phyloP scores from a whole-genome alignment of 30 jellyfish, hydroid and myxozoan genomes.

The Mastigias papua region DNA sequence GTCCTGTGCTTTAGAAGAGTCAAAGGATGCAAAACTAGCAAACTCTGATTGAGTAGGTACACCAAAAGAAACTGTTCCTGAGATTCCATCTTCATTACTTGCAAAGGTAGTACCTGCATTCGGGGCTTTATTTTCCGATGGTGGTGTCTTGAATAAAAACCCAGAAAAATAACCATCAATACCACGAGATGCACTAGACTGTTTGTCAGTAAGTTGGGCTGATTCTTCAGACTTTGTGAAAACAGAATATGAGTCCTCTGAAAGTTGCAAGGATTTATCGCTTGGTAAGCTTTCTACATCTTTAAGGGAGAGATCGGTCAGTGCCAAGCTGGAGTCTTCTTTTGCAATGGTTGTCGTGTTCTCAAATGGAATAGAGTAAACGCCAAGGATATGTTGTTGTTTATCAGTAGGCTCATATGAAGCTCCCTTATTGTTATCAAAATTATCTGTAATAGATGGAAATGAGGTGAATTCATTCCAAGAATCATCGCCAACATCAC shows the following conservation, averaged over 20 bases:
- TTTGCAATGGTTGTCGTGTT: not conserved
- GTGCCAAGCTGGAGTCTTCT: not conserved
- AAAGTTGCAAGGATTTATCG: not conserved
- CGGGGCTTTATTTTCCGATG: not conserved
- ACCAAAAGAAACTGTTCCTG: not conserved
- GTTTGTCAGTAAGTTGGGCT: not conserved
- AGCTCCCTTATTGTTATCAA: not conserved
- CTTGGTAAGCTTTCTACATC: not conserved
- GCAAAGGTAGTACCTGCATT: not conserved
- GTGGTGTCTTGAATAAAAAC: not conserved
- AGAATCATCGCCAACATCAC: slow-evolving; percentile 39
- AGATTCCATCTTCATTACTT: not conserved
- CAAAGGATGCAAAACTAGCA: slow-evolving; percentile 6
- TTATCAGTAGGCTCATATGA: not conserved
- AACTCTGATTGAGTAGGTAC: not conserved
- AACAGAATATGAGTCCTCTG: not conserved
- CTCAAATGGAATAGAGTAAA: not conserved
- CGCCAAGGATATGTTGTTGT: not conserved
- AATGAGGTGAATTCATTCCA: slow-evolving; percentile 68
- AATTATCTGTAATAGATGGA: slow-evolving; percentile 14
- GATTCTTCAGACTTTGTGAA: not conserved
- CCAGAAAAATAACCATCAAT: not conserved
- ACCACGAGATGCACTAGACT: not conserved
- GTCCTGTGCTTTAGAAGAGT: not conserved
- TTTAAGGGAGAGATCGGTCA: not conserved